Base-by-base conservation (phyloP, 2,113 vertebrate genomes). In the Melanostigma gelatinosum region DNA sequence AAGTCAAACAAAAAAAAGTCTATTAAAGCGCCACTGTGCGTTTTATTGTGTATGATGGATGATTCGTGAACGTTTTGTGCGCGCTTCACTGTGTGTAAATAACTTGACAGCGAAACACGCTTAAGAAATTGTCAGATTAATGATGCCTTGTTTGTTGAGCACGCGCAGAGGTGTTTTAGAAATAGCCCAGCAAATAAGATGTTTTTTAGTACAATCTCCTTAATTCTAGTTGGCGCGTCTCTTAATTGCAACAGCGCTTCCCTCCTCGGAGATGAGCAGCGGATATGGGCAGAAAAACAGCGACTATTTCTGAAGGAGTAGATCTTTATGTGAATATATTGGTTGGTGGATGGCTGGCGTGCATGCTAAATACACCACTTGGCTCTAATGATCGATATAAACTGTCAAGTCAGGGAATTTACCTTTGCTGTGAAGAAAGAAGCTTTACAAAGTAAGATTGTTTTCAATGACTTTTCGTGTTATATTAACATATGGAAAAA, bases 1-100 rank as follows among this genome's bases (percentile, higher is more conserved):
- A 77, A 93, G 89, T 58, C 1, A 29, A 57, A 13, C 8, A 29
- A 13, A 11, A 27, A 22, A 15, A 29, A 6, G 55, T 29, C 6
- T 40, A 0, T 50, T 50, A 1, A 60, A 58, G 48, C 24, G 8
- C 12, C 24, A 7, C 5, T 0, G 9, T 10, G 1, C 2, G 20
- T 34, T 13, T 10, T 29, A 8, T 9, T 13, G 52, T 32, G 8
- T 27, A 0, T 1, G 29, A 2, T 15, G 9, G 16, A 4, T 4
- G 27, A 29, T 52, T 42, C n/a, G 32, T 34, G 36, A 29, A 65
- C 32, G 10, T 27, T 4, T 50, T 80, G 55, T 1, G 29, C 22
- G 38, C 2, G 27, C 24, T 29, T 10, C 10, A 0, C 12, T 8
- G 18, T 6, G 13, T 55, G 65, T 29, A 1, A 64, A 63, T 18